Evolutionary conservation across 1,140 invertebrate genomes (phyloP).

Genomic region (Drosophila busckii): DNA sequence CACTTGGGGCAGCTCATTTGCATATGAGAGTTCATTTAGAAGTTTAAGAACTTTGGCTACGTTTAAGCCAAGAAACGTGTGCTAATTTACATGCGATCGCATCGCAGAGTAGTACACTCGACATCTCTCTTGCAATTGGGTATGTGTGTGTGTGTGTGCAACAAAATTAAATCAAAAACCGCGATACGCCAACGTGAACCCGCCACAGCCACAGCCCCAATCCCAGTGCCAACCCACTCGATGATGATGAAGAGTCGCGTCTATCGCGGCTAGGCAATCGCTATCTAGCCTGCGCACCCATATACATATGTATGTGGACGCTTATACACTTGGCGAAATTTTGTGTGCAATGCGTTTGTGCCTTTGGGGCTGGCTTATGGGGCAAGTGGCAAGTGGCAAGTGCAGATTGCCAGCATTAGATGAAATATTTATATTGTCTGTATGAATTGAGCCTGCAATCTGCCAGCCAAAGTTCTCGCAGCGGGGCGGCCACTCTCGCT

Average conservation of each 20-base stretch:
- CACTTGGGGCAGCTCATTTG: slow-evolving; percentile 64
- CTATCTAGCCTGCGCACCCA: slow-evolving; percentile 18
- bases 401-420: slow-evolving; percentile 78
- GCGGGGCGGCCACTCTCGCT: slow-evolving; percentile 50
- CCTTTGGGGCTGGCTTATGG: neutral
- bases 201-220: no score
- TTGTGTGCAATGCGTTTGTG: slow-evolving; percentile 7
- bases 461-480: slow-evolving; percentile 58
- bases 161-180: slow-evolving; percentile 71
- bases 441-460: slow-evolving; percentile 71
- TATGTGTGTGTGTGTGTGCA: slow-evolving; percentile 39
- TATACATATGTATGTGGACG: slow-evolving; percentile 1
- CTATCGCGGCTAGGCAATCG: slow-evolving; percentile 39
- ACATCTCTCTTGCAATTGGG: slow-evolving; percentile 59
- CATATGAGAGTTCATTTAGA: slow-evolving; percentile 76
- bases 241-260: slow-evolving; percentile 60
- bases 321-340: slow-evolving; percentile 1
- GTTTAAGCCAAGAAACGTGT: slow-evolving; percentile 69
- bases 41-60: slow-evolving; percentile 53
- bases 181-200: slow-evolving; percentile 66
- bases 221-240: slow-evolving; percentile 47
- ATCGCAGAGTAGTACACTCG: slow-evolving; percentile 38
- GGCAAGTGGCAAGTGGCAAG: slow-evolving; percentile 76
- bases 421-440: slow-evolving; percentile 78
- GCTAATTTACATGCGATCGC: slow-evolving; percentile 76